Percentiles rank a stretch among this genome's conserved stretches.
Conservation (phyloP, 2,797 vertebrate genomes). For the Chaenodraco wilsoni region DNA sequence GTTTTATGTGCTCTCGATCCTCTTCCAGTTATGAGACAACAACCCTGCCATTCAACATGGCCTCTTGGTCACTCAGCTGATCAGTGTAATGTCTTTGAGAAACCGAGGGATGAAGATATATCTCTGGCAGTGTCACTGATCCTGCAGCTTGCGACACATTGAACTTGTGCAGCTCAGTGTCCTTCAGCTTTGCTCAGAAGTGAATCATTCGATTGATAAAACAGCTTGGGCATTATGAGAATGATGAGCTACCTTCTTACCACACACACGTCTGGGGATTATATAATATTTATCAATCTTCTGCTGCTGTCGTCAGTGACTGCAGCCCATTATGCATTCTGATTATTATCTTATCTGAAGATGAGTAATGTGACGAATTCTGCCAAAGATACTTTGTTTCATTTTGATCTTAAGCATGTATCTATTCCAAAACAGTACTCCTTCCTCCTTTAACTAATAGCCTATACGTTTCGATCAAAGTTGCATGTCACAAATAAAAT, state of each 20-base stretch:
- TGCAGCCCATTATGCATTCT: slow-evolving; percentile 38
- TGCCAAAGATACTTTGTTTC: slow-evolving; percentile 21
- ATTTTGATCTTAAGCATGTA: slow-evolving; percentile 17
- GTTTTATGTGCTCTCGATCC: slow-evolving; percentile 12
- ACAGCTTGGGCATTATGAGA: slow-evolving; percentile 36
- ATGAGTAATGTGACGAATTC: slow-evolving; percentile 43
- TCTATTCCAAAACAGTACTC: slow-evolving; percentile 5
- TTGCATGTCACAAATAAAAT: neutral
- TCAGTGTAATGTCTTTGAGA: slow-evolving; percentile 33
- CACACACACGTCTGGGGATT: slow-evolving; percentile 33
- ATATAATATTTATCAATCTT: slow-evolving; percentile 43
- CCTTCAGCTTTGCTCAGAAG: slow-evolving; percentile 38
- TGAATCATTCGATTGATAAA: slow-evolving; percentile 46
- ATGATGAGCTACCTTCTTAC: slow-evolving; percentile 53
- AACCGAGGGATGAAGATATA: slow-evolving; percentile 18
- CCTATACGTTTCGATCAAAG: neutral
- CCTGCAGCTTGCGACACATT: slow-evolving; percentile 16
- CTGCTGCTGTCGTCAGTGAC: slow-evolving; percentile 51
- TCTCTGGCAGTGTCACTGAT: slow-evolving; percentile 37
- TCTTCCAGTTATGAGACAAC: neutral
- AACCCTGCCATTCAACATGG: neutral
- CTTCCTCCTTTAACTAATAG: neutral
- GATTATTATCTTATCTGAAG: slow-evolving; percentile 40
- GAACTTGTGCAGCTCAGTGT: slow-evolving; percentile 31
- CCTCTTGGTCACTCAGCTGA: neutral